Conservation (phyloP, 1,140 invertebrate species). For the Sycophaga agraensis region DNA sequence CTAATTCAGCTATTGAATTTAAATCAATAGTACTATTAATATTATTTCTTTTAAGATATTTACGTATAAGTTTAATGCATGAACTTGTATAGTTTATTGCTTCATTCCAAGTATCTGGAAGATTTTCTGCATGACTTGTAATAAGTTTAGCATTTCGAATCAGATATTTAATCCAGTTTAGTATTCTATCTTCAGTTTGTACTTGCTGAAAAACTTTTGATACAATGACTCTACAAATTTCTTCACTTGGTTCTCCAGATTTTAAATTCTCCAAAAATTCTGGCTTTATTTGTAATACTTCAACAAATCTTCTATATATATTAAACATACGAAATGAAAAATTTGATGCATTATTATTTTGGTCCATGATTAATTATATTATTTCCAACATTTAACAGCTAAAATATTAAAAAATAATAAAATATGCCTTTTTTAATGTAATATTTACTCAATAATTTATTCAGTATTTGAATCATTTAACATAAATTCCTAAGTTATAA, state of each 20-base stretch:
- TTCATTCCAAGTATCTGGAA: constrained; percentile 1
- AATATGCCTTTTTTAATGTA: too few species aligned
- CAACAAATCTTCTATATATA: constrained; percentile 17
- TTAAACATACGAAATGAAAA: constrained; percentile 21
- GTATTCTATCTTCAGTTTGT: neutral
- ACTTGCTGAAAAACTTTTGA: neutral
- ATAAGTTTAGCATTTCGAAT: neutral
- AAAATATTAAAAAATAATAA: too few species aligned
- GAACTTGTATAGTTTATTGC: constrained; percentile 9
- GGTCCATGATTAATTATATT: neutral
- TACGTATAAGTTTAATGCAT: neutral
- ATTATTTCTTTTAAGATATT: neutral
- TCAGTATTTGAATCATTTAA: too few species aligned
- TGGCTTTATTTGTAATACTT: constrained; percentile 2
- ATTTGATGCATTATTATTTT: neutral
- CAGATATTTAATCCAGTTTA: neutral
- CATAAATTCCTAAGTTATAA: too few species aligned
- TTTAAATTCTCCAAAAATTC: constrained; percentile 4
- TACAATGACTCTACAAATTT: neutral
- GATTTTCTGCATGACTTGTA: constrained; percentile 4
- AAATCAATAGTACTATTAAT: neutral
- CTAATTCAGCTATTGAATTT: neutral
- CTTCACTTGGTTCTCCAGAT: neutral
- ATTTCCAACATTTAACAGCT: too few species aligned
- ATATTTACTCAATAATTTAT: too few species aligned